Percentiles rank a stretch among this genome's conserved stretches.
These are phyloP conservation scores for Sinocyclocheilus rhinocerous DNA, from an alignment of 2,113 vertebrate species.

Conservation along the genomic window DNA sequence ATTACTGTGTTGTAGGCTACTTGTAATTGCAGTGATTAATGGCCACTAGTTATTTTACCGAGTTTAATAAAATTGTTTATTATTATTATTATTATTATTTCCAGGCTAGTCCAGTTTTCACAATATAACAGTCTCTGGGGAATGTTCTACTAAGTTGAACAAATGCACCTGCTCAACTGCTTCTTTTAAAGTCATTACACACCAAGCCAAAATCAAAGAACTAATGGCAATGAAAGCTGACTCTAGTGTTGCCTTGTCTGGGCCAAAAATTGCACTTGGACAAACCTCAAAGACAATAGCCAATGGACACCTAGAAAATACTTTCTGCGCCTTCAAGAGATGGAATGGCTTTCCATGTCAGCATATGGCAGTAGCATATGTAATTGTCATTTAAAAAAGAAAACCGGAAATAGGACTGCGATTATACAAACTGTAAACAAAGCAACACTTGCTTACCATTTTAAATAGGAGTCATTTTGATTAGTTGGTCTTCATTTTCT, in stretches of 20 bases:
- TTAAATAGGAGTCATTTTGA: neutral
- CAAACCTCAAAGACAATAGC: neutral
- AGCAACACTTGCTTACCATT: neutral
- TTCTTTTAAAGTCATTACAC: neutral
- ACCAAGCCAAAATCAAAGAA: neutral
- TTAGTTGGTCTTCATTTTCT: neutral
- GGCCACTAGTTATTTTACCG: neutral
- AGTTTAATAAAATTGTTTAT: neutral
- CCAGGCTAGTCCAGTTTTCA: too few relatives aligned
- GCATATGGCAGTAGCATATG: neutral
- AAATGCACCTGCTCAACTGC: neutral
- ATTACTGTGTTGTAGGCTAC: neutral
- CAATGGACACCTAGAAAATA: neutral
- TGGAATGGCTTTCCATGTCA: neutral
- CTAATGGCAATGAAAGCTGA: neutral
- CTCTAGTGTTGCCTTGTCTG: neutral
- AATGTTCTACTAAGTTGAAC: neutral
- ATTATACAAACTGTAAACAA: neutral
- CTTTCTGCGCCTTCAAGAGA: neutral
- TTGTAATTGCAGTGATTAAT: constrained; percentile 9
- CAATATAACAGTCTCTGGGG: neutral
- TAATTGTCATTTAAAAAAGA: neutral
- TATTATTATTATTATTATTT: too few relatives aligned
- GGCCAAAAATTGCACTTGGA: neutral
- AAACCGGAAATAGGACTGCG: neutral